Percentiles rank a stretch among this genome's conserved stretches.
Evolutionary conservation across 2,797 vertebrate species (phyloP).

Genomic region (Siniperca scherzeri): DNA sequence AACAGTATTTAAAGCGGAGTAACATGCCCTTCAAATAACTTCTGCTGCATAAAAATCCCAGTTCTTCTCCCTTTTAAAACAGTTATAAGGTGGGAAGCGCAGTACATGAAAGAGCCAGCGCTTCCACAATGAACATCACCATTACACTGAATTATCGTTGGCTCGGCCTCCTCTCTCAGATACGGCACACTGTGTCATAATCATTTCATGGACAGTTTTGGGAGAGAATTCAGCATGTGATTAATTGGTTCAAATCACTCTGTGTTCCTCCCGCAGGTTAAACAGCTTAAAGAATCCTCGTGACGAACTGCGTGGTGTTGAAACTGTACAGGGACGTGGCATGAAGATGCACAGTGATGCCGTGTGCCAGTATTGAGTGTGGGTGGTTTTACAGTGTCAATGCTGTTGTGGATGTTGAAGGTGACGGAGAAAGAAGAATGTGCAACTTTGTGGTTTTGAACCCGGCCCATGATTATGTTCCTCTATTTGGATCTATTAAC

Average conservation of each 20-base stretch:
- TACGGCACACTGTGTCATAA: slow-evolving; percentile 61
- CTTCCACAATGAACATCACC: slow-evolving; percentile 37
- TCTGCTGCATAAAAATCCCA: slow-evolving; percentile 75
- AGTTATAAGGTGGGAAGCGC: slow-evolving; percentile 58
- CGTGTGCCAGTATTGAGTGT: background rate
- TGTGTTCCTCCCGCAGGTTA: slow-evolving; percentile 38
- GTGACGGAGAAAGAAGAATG: background rate
- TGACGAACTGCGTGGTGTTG: slow-evolving; percentile 13
- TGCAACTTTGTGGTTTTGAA: background rate
- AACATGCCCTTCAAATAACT: slow-evolving; percentile 84
- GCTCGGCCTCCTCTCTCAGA: slow-evolving; percentile 35
- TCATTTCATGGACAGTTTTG: slow-evolving; percentile 69
- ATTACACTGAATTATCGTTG: slow-evolving; percentile 59
- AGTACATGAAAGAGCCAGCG: slow-evolving; percentile 63
- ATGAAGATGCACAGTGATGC: background rate
- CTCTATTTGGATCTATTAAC: background rate
- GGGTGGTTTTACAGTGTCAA: background rate
- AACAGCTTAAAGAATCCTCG: slow-evolving; percentile 43
- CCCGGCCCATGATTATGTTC: background rate
- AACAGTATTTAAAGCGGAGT: slow-evolving; percentile 76
- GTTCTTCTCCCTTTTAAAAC: slow-evolving; percentile 64
- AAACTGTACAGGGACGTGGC: background rate
- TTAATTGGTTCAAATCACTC: slow-evolving; percentile 55
- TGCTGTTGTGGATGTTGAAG: background rate
- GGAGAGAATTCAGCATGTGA: slow-evolving; percentile 47